A percentile compares a stretch with the other conserved stretches of the same genome.
These are phyloP conservation scores for Aplochiton taeniatus DNA, from an alignment of 2,797 vertebrate genomes.

Conservation along the genomic window DNA sequence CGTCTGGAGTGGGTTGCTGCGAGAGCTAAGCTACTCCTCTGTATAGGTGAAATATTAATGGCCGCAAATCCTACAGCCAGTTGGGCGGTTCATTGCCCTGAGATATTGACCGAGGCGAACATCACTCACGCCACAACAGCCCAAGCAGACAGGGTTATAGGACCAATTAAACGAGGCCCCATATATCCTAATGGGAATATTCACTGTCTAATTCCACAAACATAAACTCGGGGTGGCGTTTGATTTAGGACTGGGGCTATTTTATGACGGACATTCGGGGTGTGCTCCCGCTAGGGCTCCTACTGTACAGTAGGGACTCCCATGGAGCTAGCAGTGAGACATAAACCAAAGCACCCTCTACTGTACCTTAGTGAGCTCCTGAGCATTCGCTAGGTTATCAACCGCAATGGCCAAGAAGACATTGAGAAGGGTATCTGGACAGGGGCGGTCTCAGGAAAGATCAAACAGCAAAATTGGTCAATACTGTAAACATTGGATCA, in stretches of 20 bases:
- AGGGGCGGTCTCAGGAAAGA: slow-evolving; percentile 74
- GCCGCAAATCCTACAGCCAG: slow-evolving; percentile 23
- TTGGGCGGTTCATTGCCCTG: slow-evolving; percentile 32
- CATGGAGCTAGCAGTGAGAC: neutral
- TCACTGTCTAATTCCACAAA: slow-evolving; percentile 19
- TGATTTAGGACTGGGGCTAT: slow-evolving; percentile 3
- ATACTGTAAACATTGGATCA: slow-evolving; percentile 24
- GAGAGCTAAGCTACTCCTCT: neutral
- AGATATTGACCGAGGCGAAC: slow-evolving; percentile 37
- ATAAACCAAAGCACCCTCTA: neutral
- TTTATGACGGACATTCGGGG: slow-evolving; percentile 3
- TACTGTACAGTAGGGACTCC: neutral
- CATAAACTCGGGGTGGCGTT: slow-evolving; percentile 5
- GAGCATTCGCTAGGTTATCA: slow-evolving; percentile 96
- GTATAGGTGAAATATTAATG: slow-evolving; percentile 26
- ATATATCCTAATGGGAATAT: slow-evolving; percentile 19
- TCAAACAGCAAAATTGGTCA: slow-evolving; percentile 16
- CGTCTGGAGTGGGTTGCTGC: slow-evolving; percentile 1
- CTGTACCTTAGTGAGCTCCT: slow-evolving; percentile 94
- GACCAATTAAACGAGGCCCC: slow-evolving; percentile 26
- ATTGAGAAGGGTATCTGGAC: slow-evolving; percentile 91
- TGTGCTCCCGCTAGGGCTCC: neutral
- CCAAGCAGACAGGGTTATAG: slow-evolving; percentile 27
- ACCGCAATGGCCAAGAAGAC: slow-evolving; percentile 98
- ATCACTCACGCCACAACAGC: slow-evolving; percentile 37